Percentiles rank a stretch among this genome's conserved stretches.
These are phyloP conservation scores for Lithophane ornitopus DNA, from an alignment of 2,888 invertebrate species.

Conservation along the genomic window DNA sequence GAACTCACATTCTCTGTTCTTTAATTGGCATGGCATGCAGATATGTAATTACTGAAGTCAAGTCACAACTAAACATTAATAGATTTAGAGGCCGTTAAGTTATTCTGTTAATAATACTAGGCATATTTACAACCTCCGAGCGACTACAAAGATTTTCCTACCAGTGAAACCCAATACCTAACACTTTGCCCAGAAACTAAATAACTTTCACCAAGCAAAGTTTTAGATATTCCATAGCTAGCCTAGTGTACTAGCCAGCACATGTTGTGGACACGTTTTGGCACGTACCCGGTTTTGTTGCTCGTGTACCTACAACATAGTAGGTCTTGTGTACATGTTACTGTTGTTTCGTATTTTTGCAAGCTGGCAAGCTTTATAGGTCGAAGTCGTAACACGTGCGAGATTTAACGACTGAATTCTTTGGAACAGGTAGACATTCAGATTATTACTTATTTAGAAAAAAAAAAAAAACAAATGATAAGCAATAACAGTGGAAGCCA, in stretches of 20 bases:
- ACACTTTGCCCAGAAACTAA: neutral
- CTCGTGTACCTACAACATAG: constrained; percentile 15
- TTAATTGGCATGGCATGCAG: neutral
- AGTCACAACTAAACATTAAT: neutral
- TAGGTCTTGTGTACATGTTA: neutral
- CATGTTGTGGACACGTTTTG: constrained; percentile 35
- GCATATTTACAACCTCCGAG: neutral
- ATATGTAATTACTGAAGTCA: neutral
- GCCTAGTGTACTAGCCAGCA: neutral
- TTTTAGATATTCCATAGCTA: constrained; percentile 23
- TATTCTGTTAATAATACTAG: neutral
- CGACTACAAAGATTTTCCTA: neutral
- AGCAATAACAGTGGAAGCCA: neutral
- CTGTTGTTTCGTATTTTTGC: constrained; percentile 35
- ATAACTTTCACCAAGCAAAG: constrained; percentile 3
- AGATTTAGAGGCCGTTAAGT: neutral
- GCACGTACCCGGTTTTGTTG: constrained; percentile 33
- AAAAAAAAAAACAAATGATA: neutral
- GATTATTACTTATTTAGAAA: neutral
- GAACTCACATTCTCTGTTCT: neutral
- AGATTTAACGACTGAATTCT: constrained; percentile 13
- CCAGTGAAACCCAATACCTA: constrained; percentile 5
- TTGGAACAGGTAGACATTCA: constrained; percentile 5
- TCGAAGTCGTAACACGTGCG: constrained; percentile 36
- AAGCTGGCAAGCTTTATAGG: constrained; percentile 27